These are phyloP conservation scores for Hemicentrotus pulcherrimus DNA, from an alignment of 35 echinoderm and acorn worm species.

Conservation along the genomic window DNA sequence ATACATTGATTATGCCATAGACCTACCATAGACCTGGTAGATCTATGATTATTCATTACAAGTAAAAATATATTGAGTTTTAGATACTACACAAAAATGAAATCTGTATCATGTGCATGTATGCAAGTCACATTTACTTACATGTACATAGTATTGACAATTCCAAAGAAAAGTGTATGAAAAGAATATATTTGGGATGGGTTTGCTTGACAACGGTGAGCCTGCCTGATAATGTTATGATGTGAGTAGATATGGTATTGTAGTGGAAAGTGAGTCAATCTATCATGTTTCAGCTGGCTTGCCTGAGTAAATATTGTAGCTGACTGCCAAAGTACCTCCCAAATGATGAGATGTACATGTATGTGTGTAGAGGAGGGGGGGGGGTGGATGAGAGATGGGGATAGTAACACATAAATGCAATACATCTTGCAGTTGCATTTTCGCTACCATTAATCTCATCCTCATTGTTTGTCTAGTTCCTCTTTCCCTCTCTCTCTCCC, in stretches of 20 bases:
- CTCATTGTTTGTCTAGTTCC: background rate
- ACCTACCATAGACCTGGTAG: no score
- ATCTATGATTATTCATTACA: no score
- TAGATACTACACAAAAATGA: background rate
- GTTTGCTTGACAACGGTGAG: background rate
- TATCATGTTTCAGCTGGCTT: conserved; percentile 2
- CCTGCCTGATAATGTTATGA: background rate
- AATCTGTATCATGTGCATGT: background rate
- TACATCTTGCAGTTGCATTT: background rate
- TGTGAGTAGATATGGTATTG: background rate
- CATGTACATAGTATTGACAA: background rate
- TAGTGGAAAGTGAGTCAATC: background rate
- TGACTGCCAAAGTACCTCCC: background rate
- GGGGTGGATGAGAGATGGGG: background rate
- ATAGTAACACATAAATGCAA: background rate
- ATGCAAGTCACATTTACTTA: background rate
- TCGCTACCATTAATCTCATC: background rate
- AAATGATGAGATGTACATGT: background rate
- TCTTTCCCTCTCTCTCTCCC: background rate
- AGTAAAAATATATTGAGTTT: no score
- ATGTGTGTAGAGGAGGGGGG: background rate
- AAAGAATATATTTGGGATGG: background rate
- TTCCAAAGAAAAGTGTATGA: background rate
- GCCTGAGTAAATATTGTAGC: background rate
- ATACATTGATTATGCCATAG: no score